Evolutionary conservation across 1,140 invertebrate genomes (phyloP), one percentile per base, ranked within the genome.

Genomic region (Mamestra configurata): DNA sequence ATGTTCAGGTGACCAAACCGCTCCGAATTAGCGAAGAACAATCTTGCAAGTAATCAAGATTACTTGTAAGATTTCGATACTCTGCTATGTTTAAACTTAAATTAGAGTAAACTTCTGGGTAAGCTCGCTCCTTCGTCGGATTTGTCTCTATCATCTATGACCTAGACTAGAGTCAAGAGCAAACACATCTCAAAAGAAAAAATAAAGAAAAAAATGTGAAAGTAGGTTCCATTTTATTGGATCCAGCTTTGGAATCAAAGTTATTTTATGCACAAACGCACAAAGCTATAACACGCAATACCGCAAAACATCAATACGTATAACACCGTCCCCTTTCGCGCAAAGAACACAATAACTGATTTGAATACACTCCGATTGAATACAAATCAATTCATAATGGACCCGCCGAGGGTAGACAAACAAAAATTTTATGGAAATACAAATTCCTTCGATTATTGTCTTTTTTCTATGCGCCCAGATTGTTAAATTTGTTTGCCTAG

Each of bases 301-400:
- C 66, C 43, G 22, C 49, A 72, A 53, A 75, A 80, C 22, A 75
- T 75, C 40, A 80, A 51, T 71, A 70, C 51, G 18, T 77, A 79
- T 49, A 73, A 61, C 40, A 22, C 18, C 37, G 79, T 76, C 77
- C 82, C 82, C 79, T 75, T 81, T 80, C 49, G 73, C 77, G 75
- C 79, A 83, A 81, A 84, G 77, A 79, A 84, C 79, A 84, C 82
- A 84, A 84, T 81, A 81, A 84, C 82, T 84, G 77, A 84, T 84
- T 84, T 84, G 82, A 84, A 84, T 84, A 84, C 43, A 81, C 82
- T 51, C 66, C 64, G 66, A 81, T 79, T 31, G 82, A 84, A 84
- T 84, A 84, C 82, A 81, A 84, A 84, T 81, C 79, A 83, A 81
- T 81, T 77, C 82, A 73, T 81, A 84, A 84, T 79, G 79, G 77